phyloP scores from a whole-genome alignment of 2,113 vertebrate genomes.

The Camelus bactrianus region DNA sequence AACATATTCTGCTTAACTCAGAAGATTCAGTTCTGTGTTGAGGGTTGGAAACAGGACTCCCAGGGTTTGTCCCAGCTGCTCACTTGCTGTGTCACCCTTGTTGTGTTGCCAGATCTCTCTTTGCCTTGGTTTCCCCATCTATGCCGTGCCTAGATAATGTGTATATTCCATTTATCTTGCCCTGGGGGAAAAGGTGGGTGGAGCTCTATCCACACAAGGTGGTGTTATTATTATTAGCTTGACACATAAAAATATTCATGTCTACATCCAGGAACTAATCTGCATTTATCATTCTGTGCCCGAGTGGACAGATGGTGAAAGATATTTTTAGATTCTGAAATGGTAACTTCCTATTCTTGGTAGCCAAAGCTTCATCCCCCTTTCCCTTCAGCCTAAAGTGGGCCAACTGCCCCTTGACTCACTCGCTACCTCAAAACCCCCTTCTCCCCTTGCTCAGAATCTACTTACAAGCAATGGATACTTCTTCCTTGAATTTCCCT shows the following conservation, averaged over 20 bases:
- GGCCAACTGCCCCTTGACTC: conserved; percentile 74
- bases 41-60: conserved; percentile 69
- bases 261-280: conserved; percentile 84
- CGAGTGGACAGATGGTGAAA: conserved; percentile 81
- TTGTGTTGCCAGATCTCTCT: conserved; percentile 21
- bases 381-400: conserved; percentile 75
- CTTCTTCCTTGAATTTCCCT: conserved; percentile 56
- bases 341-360: conserved; percentile 84
- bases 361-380: conserved; percentile 74
- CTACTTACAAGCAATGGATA: neutral
- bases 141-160: conserved; percentile 28
- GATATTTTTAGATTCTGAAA: conserved; percentile 84
- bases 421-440: neutral
- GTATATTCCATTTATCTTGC: conserved; percentile 43
- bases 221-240: conserved; percentile 80
- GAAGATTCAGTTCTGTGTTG: conserved; percentile 59
- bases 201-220: conserved; percentile 35
- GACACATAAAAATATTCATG: conserved; percentile 79
- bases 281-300: conserved; percentile 82
- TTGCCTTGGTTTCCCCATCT: conserved; percentile 69
- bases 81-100: conserved; percentile 73
- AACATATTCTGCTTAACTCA: conserved; percentile 51
- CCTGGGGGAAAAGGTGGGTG: neutral
- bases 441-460: conserved; percentile 57
- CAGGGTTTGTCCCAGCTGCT: conserved; percentile 75